Evolutionary conservation across 2,888 invertebrate genomes (phyloP).

Genomic region (Beris chalybata): DNA sequence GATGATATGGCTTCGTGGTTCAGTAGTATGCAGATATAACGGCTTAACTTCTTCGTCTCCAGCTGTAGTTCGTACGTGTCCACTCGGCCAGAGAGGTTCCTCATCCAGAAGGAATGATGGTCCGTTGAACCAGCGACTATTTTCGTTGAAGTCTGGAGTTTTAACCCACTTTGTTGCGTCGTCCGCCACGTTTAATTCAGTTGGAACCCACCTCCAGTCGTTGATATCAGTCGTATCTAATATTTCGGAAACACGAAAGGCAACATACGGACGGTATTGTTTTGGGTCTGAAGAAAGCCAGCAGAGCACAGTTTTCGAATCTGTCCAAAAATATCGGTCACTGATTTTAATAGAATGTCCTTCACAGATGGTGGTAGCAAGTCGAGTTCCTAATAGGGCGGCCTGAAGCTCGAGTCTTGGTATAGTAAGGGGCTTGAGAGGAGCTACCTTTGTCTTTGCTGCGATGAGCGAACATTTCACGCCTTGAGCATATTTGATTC

Average conservation of each 20-base stretch:
- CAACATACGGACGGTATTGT: conserved; percentile 39
- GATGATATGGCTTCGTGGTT: neutral
- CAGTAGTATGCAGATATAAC: neutral
- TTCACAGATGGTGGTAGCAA: conserved; percentile 9
- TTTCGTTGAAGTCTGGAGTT: neutral
- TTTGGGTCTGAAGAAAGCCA: conserved; percentile 43
- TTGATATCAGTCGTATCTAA: conserved; percentile 23
- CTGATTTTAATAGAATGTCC: conserved; percentile 19
- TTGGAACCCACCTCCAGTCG: conserved; percentile 41
- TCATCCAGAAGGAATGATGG: too few species aligned
- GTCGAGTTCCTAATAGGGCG: conserved; percentile 35
- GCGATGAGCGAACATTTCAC: conserved; percentile 35
- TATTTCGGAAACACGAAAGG: conserved; percentile 34
- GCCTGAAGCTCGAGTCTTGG: conserved; percentile 37
- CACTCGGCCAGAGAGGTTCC: neutral
- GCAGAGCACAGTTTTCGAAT: conserved; percentile 32
- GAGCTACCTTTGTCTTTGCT: conserved; percentile 36
- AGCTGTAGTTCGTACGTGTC: neutral
- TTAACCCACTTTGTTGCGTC: conserved; percentile 28
- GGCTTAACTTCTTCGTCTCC: too few species aligned
- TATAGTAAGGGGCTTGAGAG: conserved; percentile 33
- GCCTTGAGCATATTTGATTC: conserved; percentile 8
- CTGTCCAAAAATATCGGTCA: conserved; percentile 28
- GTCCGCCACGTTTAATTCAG: conserved; percentile 32
- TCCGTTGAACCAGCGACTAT: too few species aligned